A percentile compares a stretch with the other conserved stretches of the same genome.
These are phyloP conservation scores for Periophthalmodon schlosseri DNA, from an alignment of 2,113 vertebrate species.

Conservation along the genomic window DNA sequence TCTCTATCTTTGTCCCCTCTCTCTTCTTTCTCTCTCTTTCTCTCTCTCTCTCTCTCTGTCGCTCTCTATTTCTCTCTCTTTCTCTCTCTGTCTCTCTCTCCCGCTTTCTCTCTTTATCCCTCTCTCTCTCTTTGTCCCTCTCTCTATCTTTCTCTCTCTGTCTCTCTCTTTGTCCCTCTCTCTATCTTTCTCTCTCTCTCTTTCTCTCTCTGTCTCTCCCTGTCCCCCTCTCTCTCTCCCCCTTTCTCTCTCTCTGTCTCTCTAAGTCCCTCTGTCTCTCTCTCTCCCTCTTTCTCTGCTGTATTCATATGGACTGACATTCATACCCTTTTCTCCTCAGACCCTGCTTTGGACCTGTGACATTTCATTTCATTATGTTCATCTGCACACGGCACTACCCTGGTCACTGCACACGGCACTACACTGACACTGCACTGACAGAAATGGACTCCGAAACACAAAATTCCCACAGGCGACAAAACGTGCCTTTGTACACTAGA, in stretches of 20 bases:
- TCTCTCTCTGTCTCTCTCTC: no score
- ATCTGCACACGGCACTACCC: constrained; percentile 25
- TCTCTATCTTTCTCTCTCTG: no score
- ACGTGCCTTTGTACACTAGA: neutral
- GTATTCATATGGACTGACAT: constrained; percentile 46
- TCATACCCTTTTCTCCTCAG: constrained; percentile 51
- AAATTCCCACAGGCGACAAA: constrained; percentile 28
- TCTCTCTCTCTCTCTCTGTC: no score
- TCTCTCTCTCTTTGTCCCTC: no score
- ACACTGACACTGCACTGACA: constrained; percentile 36
- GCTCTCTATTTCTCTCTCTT: no score
- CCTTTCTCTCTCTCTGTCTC: neutral
- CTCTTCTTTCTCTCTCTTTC: no score
- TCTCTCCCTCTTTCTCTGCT: neutral
- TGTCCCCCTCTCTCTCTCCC: neutral
- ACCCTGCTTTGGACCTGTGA: constrained; percentile 36
- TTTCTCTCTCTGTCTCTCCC: neutral
- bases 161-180: no score
- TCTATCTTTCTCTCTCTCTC: neutral
- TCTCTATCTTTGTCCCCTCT: no score
- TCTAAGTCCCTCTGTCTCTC: neutral
- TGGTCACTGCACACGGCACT: constrained; percentile 26
- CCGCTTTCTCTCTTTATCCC: no score
- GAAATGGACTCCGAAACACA: constrained; percentile 55
- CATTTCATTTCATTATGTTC: constrained; percentile 60